These are phyloP conservation scores for Mycogona germanica DNA, from an alignment of 2,888 invertebrate species.

Conservation along the genomic window DNA sequence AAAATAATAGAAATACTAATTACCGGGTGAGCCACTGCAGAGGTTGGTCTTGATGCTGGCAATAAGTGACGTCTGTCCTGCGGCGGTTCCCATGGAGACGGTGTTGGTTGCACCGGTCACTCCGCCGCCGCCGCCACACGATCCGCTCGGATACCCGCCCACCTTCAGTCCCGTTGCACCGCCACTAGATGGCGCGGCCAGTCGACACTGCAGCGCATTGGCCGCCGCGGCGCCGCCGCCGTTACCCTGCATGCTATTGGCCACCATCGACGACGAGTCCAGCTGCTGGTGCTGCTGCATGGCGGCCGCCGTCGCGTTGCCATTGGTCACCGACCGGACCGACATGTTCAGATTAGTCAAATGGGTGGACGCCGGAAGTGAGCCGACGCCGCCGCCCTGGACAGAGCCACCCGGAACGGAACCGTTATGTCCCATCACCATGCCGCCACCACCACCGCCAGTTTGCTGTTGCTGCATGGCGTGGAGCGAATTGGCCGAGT, in stretches of 20 bases:
- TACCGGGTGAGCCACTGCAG: slow-evolving; percentile 10
- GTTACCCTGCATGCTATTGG: no score
- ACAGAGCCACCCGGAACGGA: neutral
- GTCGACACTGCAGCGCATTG: neutral
- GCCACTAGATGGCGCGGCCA: slow-evolving; percentile 3
- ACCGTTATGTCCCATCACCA: neutral
- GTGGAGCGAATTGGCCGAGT: slow-evolving; percentile 5
- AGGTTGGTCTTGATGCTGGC: slow-evolving; percentile 6
- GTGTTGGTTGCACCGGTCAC: neutral
- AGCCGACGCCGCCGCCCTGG: neutral
- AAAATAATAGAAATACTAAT: neutral
- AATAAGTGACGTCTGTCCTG: slow-evolving; percentile 6
- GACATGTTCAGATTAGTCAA: neutral
- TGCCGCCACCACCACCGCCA: no score
- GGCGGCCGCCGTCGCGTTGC: neutral
- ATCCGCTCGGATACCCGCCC: no score
- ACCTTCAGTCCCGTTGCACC: slow-evolving; percentile 9
- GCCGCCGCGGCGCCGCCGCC: neutral
- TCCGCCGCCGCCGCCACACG: no score
- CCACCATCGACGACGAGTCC: neutral
- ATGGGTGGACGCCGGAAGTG: neutral
- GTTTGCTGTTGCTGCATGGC: no score
- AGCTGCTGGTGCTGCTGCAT: neutral
- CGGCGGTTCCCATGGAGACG: neutral
- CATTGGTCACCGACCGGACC: neutral